Evolutionary conservation across 1,140 invertebrate genomes (phyloP).

Genomic region (Diprion similis): DNA sequence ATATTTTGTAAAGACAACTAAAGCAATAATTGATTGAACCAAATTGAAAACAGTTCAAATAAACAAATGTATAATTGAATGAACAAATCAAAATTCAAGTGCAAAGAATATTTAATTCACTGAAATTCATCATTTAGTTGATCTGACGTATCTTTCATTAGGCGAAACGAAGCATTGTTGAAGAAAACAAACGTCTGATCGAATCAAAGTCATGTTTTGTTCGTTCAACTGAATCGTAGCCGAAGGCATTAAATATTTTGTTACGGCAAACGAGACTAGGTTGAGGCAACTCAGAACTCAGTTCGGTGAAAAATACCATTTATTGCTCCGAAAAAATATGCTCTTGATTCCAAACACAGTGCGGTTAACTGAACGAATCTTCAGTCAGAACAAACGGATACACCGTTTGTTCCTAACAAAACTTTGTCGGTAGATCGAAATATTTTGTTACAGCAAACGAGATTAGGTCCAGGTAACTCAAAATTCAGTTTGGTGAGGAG

Average conservation of each 20-base stretch:
- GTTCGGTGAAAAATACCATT: neutral
- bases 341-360: too few relatives aligned
- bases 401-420: too few relatives aligned
- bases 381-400: too few relatives aligned
- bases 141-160: neutral
- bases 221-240: neutral
- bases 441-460: too few relatives aligned
- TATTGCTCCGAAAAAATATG: neutral
- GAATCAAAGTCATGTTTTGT: neutral
- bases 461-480: too few relatives aligned
- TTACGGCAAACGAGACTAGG: neutral
- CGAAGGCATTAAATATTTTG: neutral
- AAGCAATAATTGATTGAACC: neutral
- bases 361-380: too few relatives aligned
- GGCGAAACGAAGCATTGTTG: neutral
- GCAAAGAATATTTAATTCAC: neutral
- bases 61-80: neutral
- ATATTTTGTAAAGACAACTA: too few relatives aligned
- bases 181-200: neutral
- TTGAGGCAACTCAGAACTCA: neutral
- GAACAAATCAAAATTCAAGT: neutral
- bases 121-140: neutral
- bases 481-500: too few relatives aligned
- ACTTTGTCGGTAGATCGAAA: too few relatives aligned
- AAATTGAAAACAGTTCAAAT: neutral